Evolutionary conservation across 2,797 vertebrate species (phyloP), one percentile per base, ranked within the genome.

Genomic region (Enteromius argenteus): DNA sequence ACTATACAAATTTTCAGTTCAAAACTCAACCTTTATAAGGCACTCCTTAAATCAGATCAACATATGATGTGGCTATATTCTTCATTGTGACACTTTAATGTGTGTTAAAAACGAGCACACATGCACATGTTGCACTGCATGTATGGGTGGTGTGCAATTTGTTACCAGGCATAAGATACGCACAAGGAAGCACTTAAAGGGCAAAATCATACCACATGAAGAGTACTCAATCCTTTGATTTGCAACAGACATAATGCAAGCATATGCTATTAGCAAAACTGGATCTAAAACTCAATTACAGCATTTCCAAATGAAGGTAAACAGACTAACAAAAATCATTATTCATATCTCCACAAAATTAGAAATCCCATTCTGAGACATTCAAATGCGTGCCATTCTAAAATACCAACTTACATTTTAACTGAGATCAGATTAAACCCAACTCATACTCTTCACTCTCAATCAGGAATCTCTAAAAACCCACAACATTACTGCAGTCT

Each of bases 261-360:
- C 56, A 49, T 49, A 49, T 49, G 27, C 8, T 5, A 27, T 51
- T 51, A 44, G 13, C 30, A 1, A 64, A 74, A 51, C 56, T 19
- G 21, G 8, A 82, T 27, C 44, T 64, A 64, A 73, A 81, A 62
- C 68, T 23, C 27, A 46, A 46, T 62, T 73, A 49, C 53, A 73
- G 15, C 42, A 64, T 64, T 62, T 73, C 27, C 58, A 44, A 14
- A 80, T 17, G 2, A 74, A 81, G 42, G 35, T 21, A 84, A 85
- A 72, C 11, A 68, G 6, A 62, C 13, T 67, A 14, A 68, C 19
- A 44, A 64, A 32, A 73, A 53, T 64, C 5, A 67, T 72, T 58
- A 32, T 72, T 60, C 4, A 42, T n/a, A 27, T 53, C 64, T 8
- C 3, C 35, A 23, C 10, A 69, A 42, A 80, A 56, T 56, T 19